phyloP scores from a whole-genome alignment of 2,797 vertebrate species.

The Labroides dimidiatus region DNA sequence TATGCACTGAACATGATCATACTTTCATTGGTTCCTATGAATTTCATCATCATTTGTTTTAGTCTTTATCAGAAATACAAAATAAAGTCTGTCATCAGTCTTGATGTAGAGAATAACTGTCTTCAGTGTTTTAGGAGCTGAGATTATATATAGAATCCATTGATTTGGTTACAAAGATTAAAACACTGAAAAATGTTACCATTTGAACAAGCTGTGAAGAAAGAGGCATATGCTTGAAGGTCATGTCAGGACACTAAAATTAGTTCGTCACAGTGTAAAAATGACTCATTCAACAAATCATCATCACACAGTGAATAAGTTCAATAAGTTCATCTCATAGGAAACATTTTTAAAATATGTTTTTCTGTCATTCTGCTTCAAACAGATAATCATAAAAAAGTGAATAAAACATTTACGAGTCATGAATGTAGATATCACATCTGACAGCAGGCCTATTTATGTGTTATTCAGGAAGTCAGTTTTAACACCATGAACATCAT shows the following conservation, averaged over 20 bases:
- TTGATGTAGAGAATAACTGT: too few species aligned
- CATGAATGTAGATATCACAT: neutral
- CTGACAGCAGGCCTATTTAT: neutral
- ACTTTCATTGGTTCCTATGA: too few species aligned
- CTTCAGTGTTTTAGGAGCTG: too few species aligned
- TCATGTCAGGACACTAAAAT: conserved; percentile 9
- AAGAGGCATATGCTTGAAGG: conserved; percentile 3
- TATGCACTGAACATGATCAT: too few species aligned
- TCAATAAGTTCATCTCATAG: neutral
- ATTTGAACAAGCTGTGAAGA: too few species aligned
- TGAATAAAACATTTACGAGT: neutral
- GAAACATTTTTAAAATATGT: neutral
- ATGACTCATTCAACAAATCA: neutral
- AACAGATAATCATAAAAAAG: neutral
- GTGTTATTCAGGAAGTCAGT: conserved; percentile 11
- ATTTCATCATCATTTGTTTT: too few species aligned
- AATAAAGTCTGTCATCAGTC: too few species aligned
- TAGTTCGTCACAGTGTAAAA: neutral
- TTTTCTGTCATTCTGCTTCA: neutral
- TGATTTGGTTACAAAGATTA: too few species aligned
- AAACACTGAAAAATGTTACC: too few species aligned
- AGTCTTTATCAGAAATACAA: too few species aligned
- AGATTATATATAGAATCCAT: too few species aligned
- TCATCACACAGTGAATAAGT: neutral
- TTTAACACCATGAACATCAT: neutral